Evolutionary conservation across 2,888 invertebrate species (phyloP), one percentile per base, ranked within the genome.

Genomic region (Ornithoptera alexandrae): DNA sequence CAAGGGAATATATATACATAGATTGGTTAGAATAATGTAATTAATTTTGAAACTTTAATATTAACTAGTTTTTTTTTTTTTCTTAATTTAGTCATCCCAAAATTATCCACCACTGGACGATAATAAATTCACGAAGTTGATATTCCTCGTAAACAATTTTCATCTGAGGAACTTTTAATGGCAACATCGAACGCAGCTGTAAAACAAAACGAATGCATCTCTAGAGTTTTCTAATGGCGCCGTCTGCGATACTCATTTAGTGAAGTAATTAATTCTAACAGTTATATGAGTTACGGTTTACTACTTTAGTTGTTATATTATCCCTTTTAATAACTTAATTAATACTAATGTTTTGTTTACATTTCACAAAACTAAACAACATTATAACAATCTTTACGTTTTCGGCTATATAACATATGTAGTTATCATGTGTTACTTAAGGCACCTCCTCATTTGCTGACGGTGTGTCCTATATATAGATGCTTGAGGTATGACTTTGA

Each of bases 121-220:
- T 30, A 58, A 20, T 62, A 60, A 24, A 63, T 46, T n/a, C 58
- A 24, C 67, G 65, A 67, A 59, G 50, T n/a, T 22, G 22, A 46
- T 17, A 46, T 30, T 62, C 62, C 46, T 63, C 62, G 57, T 71
- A 67, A 71, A 72, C 68, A 61, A 70, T 69, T 59, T 58, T 69
- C 59, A 58, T 68, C 64, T 65, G 50, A 73, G 72, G 67, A 64
- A 77, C 74, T 73, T 77, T 74, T 75, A 73, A 74, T 74, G 66
- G 69, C 71, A 73, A 74, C 70, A 73, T 73, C 72, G 72, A 71
- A 56, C 46, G 62, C 72, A 60, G 62, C 53, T 30, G 68, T 69
- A 69, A 71, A 72, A 73, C 72, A 68, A 71, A 72, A 73, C 74
- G 71, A 71, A 73, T 71, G 69, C 63, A 71, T 63, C 76, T 76